Evolutionary conservation across 2,888 invertebrate genomes (phyloP).

Genomic region (Orthosia gothica): DNA sequence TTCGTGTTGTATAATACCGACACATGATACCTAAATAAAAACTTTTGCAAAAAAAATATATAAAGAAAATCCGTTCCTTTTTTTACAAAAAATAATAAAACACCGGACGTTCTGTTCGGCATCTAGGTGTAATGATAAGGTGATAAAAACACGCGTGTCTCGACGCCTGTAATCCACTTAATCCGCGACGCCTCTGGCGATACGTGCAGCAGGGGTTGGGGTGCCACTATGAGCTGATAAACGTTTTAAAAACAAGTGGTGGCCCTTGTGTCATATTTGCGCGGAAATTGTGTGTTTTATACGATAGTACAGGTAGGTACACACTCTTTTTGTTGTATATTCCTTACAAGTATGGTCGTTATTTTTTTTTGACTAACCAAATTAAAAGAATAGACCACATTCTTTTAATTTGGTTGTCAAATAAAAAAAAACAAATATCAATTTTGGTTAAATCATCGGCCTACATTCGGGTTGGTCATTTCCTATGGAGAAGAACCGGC

Average conservation of each 20-base stretch:
- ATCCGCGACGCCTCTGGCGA: constrained; percentile 58
- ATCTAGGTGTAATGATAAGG: constrained; percentile 58
- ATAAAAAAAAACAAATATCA: no score
- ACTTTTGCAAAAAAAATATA: neutral
- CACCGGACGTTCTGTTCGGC: constrained; percentile 36
- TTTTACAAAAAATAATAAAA: constrained; percentile 18
- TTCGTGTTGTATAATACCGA: neutral
- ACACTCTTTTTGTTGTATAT: neutral
- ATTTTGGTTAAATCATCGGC: no score
- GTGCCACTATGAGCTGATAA: constrained; percentile 35
- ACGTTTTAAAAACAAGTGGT: neutral
- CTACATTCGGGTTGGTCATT: no score
- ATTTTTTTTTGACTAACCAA: no score
- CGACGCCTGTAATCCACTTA: constrained; percentile 58
- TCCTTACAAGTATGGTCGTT: no score
- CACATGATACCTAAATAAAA: no score
- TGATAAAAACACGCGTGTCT: constrained; percentile 64
- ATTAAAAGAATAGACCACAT: no score
- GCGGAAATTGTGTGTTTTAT: neutral
- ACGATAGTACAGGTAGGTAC: neutral
- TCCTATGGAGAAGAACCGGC: no score
- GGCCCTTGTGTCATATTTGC: neutral
- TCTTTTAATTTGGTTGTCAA: no score
- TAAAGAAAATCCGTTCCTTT: neutral
- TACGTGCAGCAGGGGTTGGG: constrained; percentile 59